Percentiles rank a stretch among this genome's conserved stretches.
Conservation (phyloP, 2,113 vertebrate genomes). For the Chloropsis cyanopogon region DNA sequence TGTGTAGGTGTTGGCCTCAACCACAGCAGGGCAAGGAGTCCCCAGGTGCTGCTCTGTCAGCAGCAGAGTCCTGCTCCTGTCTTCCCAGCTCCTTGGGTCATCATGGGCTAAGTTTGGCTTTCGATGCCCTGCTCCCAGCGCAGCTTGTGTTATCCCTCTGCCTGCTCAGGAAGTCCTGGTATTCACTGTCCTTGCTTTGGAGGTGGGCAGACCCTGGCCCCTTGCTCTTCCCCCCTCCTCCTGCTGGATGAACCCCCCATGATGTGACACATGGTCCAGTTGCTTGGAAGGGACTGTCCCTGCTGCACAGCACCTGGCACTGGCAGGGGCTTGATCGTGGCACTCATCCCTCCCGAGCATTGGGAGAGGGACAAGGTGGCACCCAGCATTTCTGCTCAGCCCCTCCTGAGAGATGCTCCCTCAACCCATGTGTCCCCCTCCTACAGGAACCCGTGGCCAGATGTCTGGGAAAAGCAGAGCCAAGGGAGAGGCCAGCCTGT, state of each 20-base stretch:
- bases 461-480: neutral
- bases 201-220: neutral
- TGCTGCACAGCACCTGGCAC: neutral
- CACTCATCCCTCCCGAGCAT: accelerated
- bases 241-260: accelerated
- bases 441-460: neutral
- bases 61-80: too few relatives aligned
- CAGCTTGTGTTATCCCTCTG: neutral
- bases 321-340: accelerated
- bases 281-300: neutral
- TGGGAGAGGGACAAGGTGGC: neutral
- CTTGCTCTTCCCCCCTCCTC: neutral
- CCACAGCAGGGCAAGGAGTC: neutral
- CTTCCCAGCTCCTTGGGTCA: neutral
- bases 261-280: accelerated
- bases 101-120: neutral
- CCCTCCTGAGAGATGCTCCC: neutral
- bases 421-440: neutral
- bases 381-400: neutral
- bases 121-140: neutral
- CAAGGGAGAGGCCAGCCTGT: too few relatives aligned
- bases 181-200: accelerated
- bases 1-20: accelerated
- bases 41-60: neutral
- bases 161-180: neutral